A percentile compares a stretch with the other conserved stretches of the same genome.
These are phyloP conservation scores for Parthenolecanium corni DNA, from an alignment of 2,888 invertebrate genomes.

Conservation along the genomic window DNA sequence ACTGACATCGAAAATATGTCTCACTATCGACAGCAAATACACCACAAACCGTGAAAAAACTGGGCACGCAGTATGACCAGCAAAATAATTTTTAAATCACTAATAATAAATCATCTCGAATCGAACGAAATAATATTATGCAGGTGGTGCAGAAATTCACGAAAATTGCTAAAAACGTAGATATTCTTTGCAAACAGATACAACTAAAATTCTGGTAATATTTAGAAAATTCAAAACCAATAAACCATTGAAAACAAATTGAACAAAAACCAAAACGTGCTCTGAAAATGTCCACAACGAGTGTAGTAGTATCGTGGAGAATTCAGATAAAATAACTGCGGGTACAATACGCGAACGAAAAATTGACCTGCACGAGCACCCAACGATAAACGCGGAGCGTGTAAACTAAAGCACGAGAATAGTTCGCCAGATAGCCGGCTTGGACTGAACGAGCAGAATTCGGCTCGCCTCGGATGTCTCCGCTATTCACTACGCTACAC, in stretches of 20 bases:
- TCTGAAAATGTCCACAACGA: not conserved
- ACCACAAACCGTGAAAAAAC: too few relatives aligned
- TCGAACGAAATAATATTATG: too few relatives aligned
- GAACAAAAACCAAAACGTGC: not conserved
- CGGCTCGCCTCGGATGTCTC: constrained; percentile 28
- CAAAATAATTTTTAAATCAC: too few relatives aligned
- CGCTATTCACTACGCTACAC: not conserved
- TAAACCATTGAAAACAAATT: not conserved
- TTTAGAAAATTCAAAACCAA: too few relatives aligned
- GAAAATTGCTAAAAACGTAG: too few relatives aligned
- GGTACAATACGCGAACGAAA: constrained; percentile 2
- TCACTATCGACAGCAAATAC: too few relatives aligned
- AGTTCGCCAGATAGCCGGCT: constrained; percentile 29
- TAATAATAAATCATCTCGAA: too few relatives aligned
- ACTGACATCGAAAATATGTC: too few relatives aligned
- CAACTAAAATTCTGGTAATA: too few relatives aligned
- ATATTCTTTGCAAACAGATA: too few relatives aligned
- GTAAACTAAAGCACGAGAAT: constrained; percentile 26
- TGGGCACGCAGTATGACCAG: too few relatives aligned
- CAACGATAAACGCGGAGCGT: constrained; percentile 10
- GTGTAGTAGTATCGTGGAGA: not conserved
- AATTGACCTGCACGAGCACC: constrained; percentile 21
- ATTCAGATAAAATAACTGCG: constrained; percentile 3
- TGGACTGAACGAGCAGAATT: constrained; percentile 20
- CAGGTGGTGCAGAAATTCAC: too few relatives aligned